Evolutionary conservation across 1,140 invertebrate species (phyloP).

Genomic region (Centruroides sculpturatus): DNA sequence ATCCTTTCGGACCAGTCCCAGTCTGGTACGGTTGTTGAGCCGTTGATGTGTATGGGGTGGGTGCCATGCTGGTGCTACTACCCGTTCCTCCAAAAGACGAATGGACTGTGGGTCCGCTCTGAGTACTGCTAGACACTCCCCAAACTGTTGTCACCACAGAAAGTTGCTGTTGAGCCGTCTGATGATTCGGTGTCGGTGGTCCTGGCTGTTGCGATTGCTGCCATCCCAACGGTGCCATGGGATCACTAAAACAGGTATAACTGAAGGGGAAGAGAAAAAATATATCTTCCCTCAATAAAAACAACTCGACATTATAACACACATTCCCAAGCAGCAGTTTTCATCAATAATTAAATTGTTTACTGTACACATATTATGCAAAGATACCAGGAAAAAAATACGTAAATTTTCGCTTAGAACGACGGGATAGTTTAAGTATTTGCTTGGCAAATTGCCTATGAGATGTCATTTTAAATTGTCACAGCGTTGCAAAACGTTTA

Average conservation of each 20-base stretch:
- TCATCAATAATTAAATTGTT: too few relatives aligned
- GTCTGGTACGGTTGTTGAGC: constrained; percentile 23
- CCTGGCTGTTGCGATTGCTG: constrained; percentile 15
- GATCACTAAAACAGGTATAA: constrained; percentile 13
- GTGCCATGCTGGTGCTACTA: constrained; percentile 27
- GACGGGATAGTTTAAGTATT: too few relatives aligned
- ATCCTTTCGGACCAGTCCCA: constrained; percentile 18
- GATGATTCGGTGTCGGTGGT: constrained; percentile 16
- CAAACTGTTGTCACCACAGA: constrained; percentile 36
- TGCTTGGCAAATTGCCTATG: too few relatives aligned
- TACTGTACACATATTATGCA: too few relatives aligned
- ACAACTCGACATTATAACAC: too few relatives aligned
- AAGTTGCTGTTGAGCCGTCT: constrained; percentile 20
- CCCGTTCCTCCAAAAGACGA: constrained; percentile 22
- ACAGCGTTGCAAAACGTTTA: too few relatives aligned
- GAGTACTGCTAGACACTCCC: constrained; percentile 27
- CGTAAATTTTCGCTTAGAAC: too few relatives aligned
- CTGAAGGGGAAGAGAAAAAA: neutral
- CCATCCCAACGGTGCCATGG: constrained; percentile 19
- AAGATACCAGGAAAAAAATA: too few relatives aligned
- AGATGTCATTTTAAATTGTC: too few relatives aligned
- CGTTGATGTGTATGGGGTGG: constrained; percentile 17
- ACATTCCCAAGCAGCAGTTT: too few relatives aligned
- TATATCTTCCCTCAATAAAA: too few relatives aligned
- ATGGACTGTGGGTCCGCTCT: constrained; percentile 26